Conservation (phyloP, 2,888 invertebrate species). For the Microctonus aethiopoides region DNA sequence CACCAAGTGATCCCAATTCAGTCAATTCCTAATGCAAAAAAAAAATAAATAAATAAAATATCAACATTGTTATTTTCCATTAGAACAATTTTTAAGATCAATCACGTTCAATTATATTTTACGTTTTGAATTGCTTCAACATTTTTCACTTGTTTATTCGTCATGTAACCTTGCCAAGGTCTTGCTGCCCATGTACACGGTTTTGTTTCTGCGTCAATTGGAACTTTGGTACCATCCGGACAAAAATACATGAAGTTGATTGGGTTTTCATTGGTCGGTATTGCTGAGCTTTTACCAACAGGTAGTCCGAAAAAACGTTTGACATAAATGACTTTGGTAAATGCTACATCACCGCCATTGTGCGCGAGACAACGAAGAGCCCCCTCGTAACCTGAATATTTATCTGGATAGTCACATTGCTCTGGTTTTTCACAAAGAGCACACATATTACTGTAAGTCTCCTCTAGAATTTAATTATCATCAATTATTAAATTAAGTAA, state of each 20-base stretch:
- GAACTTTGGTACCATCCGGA: slow-evolving; percentile 79
- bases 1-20: slow-evolving; percentile 61
- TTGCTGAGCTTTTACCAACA: slow-evolving; percentile 72
- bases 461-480: slow-evolving; percentile 69
- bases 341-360: slow-evolving; percentile 83
- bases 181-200: slow-evolving; percentile 86
- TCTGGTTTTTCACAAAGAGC: slow-evolving; percentile 81
- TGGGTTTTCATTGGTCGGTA: slow-evolving; percentile 73
- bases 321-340: slow-evolving; percentile 85
- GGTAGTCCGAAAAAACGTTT: slow-evolving; percentile 82
- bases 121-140: slow-evolving; percentile 57
- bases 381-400: slow-evolving; percentile 87
- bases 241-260: slow-evolving; percentile 81
- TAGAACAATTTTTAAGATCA: not conserved
- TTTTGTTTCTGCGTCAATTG: slow-evolving; percentile 72
- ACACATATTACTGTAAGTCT: slow-evolving; percentile 82
- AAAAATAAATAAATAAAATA: not conserved
- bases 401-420: slow-evolving; percentile 84
- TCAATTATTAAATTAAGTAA: slow-evolving; percentile 5
- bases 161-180: slow-evolving; percentile 85
- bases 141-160: slow-evolving; percentile 72
- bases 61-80: not conserved
- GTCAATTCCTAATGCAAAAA: slow-evolving; percentile 55
- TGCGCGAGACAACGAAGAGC: slow-evolving; percentile 84
- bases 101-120: not conserved